Evolutionary conservation across 2,797 vertebrate genomes (phyloP).

Genomic region (Eleutherodactylus coqui): DNA sequence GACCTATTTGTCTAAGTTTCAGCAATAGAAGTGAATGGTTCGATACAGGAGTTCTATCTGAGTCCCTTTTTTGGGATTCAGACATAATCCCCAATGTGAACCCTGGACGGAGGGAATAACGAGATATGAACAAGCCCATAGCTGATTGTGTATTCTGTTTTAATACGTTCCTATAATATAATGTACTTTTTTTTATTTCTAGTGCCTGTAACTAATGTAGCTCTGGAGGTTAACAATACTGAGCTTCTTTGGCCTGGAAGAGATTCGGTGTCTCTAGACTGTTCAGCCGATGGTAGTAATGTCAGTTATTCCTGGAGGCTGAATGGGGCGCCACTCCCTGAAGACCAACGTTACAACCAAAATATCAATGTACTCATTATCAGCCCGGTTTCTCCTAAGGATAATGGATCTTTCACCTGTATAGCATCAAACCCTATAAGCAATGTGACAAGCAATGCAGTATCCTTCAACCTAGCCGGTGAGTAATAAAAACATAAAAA

Average conservation of each 20-base stretch:
- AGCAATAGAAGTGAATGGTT: too few relatives aligned
- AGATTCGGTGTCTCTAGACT: conserved; percentile 23
- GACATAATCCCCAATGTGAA: too few relatives aligned
- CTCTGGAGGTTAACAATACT: background rate
- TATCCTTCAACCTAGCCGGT: conserved; percentile 18
- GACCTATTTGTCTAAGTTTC: too few relatives aligned
- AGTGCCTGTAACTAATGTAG: conserved; percentile 14
- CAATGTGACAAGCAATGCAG: background rate
- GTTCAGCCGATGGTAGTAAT: conserved; percentile 24
- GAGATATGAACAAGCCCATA: too few relatives aligned
- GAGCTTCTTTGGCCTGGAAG: background rate
- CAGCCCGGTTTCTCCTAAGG: conserved; percentile 13
- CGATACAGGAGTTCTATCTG: too few relatives aligned
- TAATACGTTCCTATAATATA: too few relatives aligned
- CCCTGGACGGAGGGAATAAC: too few relatives aligned
- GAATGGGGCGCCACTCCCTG: background rate
- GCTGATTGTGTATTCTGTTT: too few relatives aligned
- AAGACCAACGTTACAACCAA: background rate
- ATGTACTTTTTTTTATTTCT: too few relatives aligned
- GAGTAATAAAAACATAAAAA: too few relatives aligned
- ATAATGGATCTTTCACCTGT: conserved; percentile 35
- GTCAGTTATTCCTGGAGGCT: conserved; percentile 43
- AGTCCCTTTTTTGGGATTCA: too few relatives aligned
- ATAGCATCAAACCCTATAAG: conserved; percentile 21
- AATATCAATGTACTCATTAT: background rate